Percentiles rank a stretch among this genome's conserved stretches.
Conservation (phyloP, 2,888 invertebrate genomes). For the Aplocera efformata region DNA sequence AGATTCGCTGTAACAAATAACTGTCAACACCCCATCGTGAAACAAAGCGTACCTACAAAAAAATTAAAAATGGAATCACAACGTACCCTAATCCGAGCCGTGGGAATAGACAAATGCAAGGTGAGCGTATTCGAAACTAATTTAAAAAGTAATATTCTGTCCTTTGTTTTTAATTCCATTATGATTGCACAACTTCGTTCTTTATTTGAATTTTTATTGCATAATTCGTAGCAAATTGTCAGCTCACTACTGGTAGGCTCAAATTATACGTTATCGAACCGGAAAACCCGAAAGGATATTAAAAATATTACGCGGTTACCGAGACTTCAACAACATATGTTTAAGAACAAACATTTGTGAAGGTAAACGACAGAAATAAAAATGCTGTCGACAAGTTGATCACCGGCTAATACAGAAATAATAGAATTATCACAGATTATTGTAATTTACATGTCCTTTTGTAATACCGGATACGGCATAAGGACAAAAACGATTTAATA, state of each 20-base stretch:
- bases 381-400: slow-evolving; percentile 70
- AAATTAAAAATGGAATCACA: slow-evolving; percentile 68
- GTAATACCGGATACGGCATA: slow-evolving; percentile 71
- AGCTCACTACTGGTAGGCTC: slow-evolving; percentile 11
- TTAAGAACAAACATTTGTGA: slow-evolving; percentile 63
- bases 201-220: slow-evolving; percentile 21
- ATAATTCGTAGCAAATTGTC: slow-evolving; percentile 17
- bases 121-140: slow-evolving; percentile 77
- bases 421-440: slow-evolving; percentile 79
- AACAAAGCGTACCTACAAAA: slow-evolving; percentile 66
- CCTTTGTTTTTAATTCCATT: slow-evolving; percentile 43
- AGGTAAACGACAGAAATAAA: slow-evolving; percentile 32
- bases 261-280: slow-evolving; percentile 34
- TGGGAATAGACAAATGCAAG: slow-evolving; percentile 77
- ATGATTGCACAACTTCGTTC: slow-evolving; percentile 20
- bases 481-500: slow-evolving; percentile 80
- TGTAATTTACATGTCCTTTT: slow-evolving; percentile 76
- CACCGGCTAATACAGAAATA: slow-evolving; percentile 68
- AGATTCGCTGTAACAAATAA: slow-evolving; percentile 75
- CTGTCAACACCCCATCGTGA: slow-evolving; percentile 80
- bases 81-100: slow-evolving; percentile 71
- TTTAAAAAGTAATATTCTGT: slow-evolving; percentile 78
- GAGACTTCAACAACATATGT: slow-evolving; percentile 55
- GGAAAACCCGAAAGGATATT: slow-evolving; percentile 33
- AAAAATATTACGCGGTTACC: slow-evolving; percentile 35